Evolutionary conservation across 1,140 invertebrate species (phyloP).

Genomic region (Caenorhabditis briggsae): DNA sequence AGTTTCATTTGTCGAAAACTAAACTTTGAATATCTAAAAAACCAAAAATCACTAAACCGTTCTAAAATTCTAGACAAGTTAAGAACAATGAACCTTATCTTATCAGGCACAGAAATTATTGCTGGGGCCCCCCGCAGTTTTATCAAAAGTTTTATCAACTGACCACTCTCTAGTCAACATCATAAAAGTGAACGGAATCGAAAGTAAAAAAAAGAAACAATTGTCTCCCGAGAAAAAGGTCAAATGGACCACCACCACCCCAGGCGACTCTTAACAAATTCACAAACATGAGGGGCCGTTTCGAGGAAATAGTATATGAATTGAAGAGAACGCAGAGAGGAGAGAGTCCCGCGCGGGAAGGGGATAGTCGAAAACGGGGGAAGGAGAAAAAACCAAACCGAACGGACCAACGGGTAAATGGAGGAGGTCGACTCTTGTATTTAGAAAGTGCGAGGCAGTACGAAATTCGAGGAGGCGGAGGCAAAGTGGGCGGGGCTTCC

Average conservation of each 20-base stretch:
- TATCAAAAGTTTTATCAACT: too few relatives aligned
- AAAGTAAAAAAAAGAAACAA: slow-evolving; percentile 38
- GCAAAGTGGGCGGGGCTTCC: background rate
- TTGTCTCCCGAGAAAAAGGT: slow-evolving; percentile 8
- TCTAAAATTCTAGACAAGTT: too few relatives aligned
- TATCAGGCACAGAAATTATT: too few relatives aligned
- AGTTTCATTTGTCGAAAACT: too few relatives aligned
- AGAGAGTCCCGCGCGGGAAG: background rate
- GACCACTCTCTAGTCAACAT: background rate
- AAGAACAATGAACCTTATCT: too few relatives aligned
- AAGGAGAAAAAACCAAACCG: too few relatives aligned
- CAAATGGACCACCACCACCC: background rate
- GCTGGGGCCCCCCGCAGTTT: too few relatives aligned
- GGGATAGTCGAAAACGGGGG: too few relatives aligned
- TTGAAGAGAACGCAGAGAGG: background rate
- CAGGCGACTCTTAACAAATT: background rate
- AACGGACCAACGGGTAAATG: background rate
- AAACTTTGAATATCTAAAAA: too few relatives aligned
- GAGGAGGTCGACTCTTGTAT: background rate
- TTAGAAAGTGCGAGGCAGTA: background rate
- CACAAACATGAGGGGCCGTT: background rate
- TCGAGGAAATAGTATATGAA: background rate
- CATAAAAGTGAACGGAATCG: background rate
- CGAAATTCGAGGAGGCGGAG: background rate
- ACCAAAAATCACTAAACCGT: too few relatives aligned